phyloP scores from a whole-genome alignment of 2,113 vertebrate species.

The Amia ocellicauda region DNA sequence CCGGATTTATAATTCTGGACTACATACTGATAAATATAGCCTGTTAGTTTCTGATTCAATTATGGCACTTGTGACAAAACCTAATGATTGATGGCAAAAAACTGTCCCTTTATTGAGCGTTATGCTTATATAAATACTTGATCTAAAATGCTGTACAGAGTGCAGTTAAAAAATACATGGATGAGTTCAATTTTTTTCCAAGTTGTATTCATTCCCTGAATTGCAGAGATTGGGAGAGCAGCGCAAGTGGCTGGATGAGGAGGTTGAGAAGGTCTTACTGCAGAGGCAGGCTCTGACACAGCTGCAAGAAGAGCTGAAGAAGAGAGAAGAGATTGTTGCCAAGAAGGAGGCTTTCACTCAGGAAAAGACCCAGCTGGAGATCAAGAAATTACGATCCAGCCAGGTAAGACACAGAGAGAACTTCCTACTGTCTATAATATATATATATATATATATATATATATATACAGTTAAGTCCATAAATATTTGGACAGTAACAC shows the following conservation, averaged over 20 bases:
- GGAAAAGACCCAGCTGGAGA: constrained; percentile 75
- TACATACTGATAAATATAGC: no score
- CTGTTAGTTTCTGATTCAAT: no score
- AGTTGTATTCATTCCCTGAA: no score
- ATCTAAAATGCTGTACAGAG: background rate
- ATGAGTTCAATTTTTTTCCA: no score
- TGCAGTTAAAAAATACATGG: no score
- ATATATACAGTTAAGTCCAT: no score
- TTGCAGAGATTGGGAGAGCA: constrained; percentile 56
- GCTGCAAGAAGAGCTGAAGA: constrained; percentile 79
- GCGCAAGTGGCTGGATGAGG: constrained; percentile 79
- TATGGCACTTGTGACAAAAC: no score
- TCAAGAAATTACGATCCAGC: constrained; percentile 78
- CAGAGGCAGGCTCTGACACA: constrained; percentile 69
- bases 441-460: no score
- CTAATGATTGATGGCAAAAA: no score
- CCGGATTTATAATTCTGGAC: no score
- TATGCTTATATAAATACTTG: background rate
- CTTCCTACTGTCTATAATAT: background rate
- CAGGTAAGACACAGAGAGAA: constrained; percentile 63
- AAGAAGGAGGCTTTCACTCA: constrained; percentile 73
- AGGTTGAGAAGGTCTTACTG: constrained; percentile 77
- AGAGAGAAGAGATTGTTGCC: constrained; percentile 72
- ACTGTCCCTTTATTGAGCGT: no score
- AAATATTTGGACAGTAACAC: no score